Conservation (phyloP, 2,113 vertebrate species). For the Rana temporaria region DNA sequence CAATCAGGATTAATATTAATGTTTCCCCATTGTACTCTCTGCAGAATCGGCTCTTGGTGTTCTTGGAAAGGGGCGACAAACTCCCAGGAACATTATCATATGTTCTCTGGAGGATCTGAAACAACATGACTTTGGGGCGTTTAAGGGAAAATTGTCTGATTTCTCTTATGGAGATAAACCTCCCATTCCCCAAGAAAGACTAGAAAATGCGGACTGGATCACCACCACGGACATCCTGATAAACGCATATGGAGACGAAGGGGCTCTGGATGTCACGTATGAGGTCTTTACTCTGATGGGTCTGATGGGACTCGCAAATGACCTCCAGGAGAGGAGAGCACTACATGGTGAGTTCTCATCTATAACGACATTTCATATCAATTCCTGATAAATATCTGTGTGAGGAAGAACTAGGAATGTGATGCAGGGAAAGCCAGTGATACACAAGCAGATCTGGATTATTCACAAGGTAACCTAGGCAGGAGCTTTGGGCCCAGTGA, state of each 20-base stretch:
- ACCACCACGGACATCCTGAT: neutral
- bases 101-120: too few relatives aligned
- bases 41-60: too few relatives aligned
- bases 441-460: too few relatives aligned
- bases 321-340: neutral
- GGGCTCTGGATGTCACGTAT: neutral
- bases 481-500: too few relatives aligned
- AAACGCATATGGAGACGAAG: neutral
- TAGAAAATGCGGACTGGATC: neutral
- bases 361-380: too few relatives aligned
- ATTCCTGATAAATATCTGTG: too few relatives aligned
- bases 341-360: neutral
- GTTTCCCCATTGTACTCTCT: too few relatives aligned
- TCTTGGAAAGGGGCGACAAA: neutral
- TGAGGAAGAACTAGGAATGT: too few relatives aligned
- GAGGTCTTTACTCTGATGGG: neutral
- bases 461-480: too few relatives aligned
- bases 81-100: neutral
- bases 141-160: slow-evolving; percentile 38
- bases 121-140: slow-evolving; percentile 27
- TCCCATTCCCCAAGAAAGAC: neutral
- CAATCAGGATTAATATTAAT: too few relatives aligned
- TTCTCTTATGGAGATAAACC: too few relatives aligned
- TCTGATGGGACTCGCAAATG: neutral
- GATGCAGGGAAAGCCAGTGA: too few relatives aligned